Evolutionary conservation across 2,888 invertebrate species (phyloP).

Genomic region (Oscheius onirici): DNA sequence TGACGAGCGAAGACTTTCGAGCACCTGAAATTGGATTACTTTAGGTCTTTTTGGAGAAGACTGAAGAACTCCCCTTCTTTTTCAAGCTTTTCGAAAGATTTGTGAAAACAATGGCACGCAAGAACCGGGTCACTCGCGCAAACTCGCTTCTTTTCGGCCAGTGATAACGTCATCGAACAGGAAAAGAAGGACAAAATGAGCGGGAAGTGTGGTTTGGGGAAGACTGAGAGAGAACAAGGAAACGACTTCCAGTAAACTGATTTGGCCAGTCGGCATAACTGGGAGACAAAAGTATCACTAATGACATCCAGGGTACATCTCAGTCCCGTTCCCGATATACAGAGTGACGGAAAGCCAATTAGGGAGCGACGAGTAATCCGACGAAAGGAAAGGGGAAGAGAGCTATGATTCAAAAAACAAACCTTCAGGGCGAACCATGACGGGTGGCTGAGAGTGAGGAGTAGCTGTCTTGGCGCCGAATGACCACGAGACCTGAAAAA

Average conservation of each 20-base stretch:
- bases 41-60: background rate
- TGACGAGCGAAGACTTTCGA: constrained; percentile 49
- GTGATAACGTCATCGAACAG: no score
- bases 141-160: no score
- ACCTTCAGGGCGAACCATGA: constrained; percentile 14
- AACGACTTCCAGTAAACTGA: background rate
- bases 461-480: constrained; percentile 49
- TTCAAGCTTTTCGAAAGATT: background rate
- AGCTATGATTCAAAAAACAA: constrained; percentile 21
- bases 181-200: background rate
- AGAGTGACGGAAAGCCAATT: constrained; percentile 6
- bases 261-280: background rate
- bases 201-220: background rate
- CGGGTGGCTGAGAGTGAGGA: constrained; percentile 51
- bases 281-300: background rate
- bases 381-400: background rate
- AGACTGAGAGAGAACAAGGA: no score
- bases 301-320: no score
- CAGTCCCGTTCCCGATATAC: background rate
- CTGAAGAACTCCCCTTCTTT: background rate
- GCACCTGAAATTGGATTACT: constrained; percentile 11
- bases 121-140: constrained; percentile 15
- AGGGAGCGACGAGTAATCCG: constrained; percentile 5
- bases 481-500: constrained; percentile 52
- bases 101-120: constrained; percentile 13